Evolutionary conservation across 2,113 vertebrate genomes (phyloP).

Genomic region (Sinocyclocheilus rhinocerous): DNA sequence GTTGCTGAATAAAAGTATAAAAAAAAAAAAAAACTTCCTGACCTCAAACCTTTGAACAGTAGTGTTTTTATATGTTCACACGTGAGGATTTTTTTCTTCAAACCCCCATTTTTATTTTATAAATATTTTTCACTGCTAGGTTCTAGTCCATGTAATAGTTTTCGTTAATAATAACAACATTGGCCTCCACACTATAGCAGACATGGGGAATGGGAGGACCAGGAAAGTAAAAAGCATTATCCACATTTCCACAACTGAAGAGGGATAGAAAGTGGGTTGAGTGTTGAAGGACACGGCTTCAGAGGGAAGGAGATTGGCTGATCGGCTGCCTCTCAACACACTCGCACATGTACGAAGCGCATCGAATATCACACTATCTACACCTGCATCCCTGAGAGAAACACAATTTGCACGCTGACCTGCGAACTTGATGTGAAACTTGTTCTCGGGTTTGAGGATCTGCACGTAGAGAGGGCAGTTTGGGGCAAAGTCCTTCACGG

Average conservation of each 20-base stretch:
- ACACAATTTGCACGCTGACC: slow-evolving; percentile 65
- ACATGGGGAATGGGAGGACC: slow-evolving; percentile 25
- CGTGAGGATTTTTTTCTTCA: no score
- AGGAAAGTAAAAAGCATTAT: slow-evolving; percentile 6
- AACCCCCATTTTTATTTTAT: no score
- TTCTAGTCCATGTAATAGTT: not conserved
- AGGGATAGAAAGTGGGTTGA: not conserved
- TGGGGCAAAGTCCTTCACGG: slow-evolving; percentile 83
- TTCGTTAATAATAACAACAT: not conserved
- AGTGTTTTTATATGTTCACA: no score
- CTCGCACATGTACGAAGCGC: slow-evolving; percentile 20
- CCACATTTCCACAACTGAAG: slow-evolving; percentile 3
- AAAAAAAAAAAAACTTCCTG: no score
- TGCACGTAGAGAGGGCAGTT: slow-evolving; percentile 85
- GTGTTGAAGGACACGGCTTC: slow-evolving; percentile 27
- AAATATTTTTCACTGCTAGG: not conserved
- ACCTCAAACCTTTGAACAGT: no score
- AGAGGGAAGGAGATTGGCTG: not conserved
- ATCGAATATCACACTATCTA: not conserved
- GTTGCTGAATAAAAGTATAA: no score
- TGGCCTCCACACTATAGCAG: slow-evolving; percentile 32
- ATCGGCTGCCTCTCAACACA: slow-evolving; percentile 23
- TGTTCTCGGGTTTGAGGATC: slow-evolving; percentile 84
- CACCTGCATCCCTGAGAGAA: slow-evolving; percentile 39
- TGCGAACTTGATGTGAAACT: slow-evolving; percentile 88